A percentile compares a stretch with the other conserved stretches of the same genome.
These are phyloP conservation scores for Zootoca vivipara DNA, from an alignment of 2,113 vertebrate species.

Conservation along the genomic window DNA sequence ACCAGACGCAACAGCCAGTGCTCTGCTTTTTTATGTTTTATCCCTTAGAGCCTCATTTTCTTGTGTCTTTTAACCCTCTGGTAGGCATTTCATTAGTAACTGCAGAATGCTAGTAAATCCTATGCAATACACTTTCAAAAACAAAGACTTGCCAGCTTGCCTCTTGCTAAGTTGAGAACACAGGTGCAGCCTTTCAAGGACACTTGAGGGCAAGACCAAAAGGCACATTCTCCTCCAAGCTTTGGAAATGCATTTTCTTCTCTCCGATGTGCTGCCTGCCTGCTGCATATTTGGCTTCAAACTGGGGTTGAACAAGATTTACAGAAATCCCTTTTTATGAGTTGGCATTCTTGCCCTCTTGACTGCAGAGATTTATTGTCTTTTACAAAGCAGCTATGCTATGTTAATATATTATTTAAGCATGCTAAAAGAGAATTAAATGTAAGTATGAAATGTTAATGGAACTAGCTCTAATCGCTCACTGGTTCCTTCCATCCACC, in stretches of 20 bases:
- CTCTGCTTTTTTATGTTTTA: too few relatives aligned
- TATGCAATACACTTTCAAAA: neutral
- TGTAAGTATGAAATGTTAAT: constrained; percentile 12
- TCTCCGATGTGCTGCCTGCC: neutral
- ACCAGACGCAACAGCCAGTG: too few relatives aligned
- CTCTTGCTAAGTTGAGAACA: neutral
- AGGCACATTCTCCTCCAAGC: neutral
- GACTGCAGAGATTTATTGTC: constrained; percentile 21
- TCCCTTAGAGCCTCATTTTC: neutral
- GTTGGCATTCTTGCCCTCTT: constrained; percentile 24
- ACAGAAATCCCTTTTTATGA: constrained; percentile 18
- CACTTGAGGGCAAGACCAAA: neutral
- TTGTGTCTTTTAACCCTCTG: neutral
- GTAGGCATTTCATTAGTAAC: neutral
- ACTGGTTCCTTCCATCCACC: neutral
- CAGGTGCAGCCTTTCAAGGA: neutral
- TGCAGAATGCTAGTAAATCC: neutral
- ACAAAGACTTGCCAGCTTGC: neutral
- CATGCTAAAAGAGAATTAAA: constrained; percentile 25
- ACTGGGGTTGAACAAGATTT: constrained; percentile 17
- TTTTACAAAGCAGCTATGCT: constrained; percentile 22
- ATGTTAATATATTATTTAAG: constrained; percentile 33
- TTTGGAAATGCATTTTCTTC: neutral
- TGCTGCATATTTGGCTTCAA: constrained; percentile 18
- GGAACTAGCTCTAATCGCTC: neutral